phyloP scores from a whole-genome alignment of 23 tunicate genomes.

The Trididemnum miniatum region DNA sequence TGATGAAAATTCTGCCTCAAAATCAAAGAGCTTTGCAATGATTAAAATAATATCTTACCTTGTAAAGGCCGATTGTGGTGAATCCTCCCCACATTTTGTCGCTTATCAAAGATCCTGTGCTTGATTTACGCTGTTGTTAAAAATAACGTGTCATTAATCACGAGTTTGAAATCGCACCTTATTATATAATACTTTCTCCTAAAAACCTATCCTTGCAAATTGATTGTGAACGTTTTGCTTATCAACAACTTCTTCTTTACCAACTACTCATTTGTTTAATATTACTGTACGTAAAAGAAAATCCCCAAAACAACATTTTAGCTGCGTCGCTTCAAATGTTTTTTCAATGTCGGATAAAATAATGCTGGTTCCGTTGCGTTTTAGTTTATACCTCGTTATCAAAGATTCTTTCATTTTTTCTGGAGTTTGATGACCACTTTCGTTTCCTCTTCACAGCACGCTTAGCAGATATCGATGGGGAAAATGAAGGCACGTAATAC shows the following conservation, averaged over 20 bases:
- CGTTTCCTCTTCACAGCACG: slow-evolving; percentile 66
- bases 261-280: too few relatives aligned
- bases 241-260: too few relatives aligned
- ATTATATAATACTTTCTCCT: too few relatives aligned
- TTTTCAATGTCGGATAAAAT: too few relatives aligned
- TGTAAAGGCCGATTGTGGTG: slow-evolving; percentile 69
- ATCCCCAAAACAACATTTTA: too few relatives aligned
- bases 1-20: neutral
- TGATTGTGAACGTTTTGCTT: too few relatives aligned
- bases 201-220: too few relatives aligned
- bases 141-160: neutral
- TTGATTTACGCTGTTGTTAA: slow-evolving; percentile 65
- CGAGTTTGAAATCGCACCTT: too few relatives aligned
- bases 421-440: slow-evolving; percentile 74
- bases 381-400: slow-evolving; percentile 62
- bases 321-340: too few relatives aligned
- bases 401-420: slow-evolving; percentile 67
- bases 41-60: slow-evolving; percentile 24
- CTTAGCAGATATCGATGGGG: slow-evolving; percentile 72
- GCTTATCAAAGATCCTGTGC: slow-evolving; percentile 85
- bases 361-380: too few relatives aligned
- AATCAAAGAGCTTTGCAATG: neutral
- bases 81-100: slow-evolving; percentile 71
- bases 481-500: slow-evolving; percentile 68
- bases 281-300: too few relatives aligned